phyloP scores from a whole-genome alignment of 2,888 invertebrate genomes.

The Luperina testacea region DNA sequence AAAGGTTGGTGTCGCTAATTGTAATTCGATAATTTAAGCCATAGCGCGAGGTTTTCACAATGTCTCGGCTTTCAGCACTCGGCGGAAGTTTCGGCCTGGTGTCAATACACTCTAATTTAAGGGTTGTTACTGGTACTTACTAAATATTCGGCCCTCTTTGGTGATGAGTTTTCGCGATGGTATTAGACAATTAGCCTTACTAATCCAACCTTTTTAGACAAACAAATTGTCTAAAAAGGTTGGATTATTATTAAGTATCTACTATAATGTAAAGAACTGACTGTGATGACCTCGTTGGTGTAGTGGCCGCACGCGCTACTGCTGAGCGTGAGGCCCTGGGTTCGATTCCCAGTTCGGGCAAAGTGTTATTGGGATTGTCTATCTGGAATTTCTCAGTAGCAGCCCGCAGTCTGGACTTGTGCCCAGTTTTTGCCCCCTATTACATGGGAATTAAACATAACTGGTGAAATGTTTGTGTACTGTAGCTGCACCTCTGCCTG shows the following conservation, averaged over 20 bases:
- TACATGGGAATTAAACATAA: background rate
- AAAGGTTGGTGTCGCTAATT: slow-evolving; percentile 53
- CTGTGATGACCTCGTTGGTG: background rate
- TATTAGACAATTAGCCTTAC: background rate
- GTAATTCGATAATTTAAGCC: slow-evolving; percentile 63
- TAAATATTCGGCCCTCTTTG: slow-evolving; percentile 35
- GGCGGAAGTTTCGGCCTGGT: slow-evolving; percentile 10
- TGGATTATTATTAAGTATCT: background rate
- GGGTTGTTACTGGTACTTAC: slow-evolving; percentile 7
- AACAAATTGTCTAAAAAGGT: background rate
- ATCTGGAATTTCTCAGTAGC: no score
- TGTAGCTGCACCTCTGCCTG: no score
- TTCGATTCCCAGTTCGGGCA: no score
- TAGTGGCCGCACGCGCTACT: background rate
- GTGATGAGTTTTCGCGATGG: slow-evolving; percentile 14
- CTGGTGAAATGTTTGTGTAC: background rate
- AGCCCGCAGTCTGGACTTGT: no score
- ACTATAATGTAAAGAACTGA: background rate
- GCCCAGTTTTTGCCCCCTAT: background rate
- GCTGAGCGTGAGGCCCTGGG: no score
- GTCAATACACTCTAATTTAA: slow-evolving; percentile 37
- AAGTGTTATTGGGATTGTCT: background rate
- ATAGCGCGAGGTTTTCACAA: slow-evolving; percentile 52
- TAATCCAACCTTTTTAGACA: no score
- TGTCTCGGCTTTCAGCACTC: slow-evolving; percentile 33